Base-by-base conservation (phyloP, 2,113 vertebrate genomes). In the Aramus guarauna region DNA sequence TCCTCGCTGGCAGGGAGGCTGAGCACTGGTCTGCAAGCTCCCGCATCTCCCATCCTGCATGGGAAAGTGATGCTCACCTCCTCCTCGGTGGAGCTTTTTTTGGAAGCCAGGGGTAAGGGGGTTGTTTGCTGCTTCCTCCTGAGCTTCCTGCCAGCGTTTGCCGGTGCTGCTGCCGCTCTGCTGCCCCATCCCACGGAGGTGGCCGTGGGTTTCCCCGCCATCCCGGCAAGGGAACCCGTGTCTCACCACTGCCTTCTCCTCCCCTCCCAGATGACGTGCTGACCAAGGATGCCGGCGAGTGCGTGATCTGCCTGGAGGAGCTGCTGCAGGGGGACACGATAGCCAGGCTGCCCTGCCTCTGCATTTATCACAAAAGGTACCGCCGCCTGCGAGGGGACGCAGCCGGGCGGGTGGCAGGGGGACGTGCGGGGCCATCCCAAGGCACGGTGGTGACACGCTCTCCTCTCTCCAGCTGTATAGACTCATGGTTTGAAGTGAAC, bases 401-500 rank as follows among this genome's bases (percentile, higher is more conserved):
- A 16, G 55, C 64, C 12, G 4, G 36, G 14, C 0, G 2, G 47
- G 62, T 34, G 78, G 78, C 53, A 32, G 32, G 55, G 85, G 55
- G 24, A 52, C 64, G n/a, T 59, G 17, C 0, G 0, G 52, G 78
- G 48, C 43, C 52, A 21, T 26, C 68, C 55, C 6, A 1, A 37
- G 24, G 41, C 41, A 2, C 1, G 0, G 48, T 43, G 63, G 58
- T 93, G 81, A 95, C 26, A 0, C 1, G 1, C 52, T 77, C 37
- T 94, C 15, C 64, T 94, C 86, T 86, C 68, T 15, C 17, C 89
- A 99, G 99, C 98, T 99, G 99, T 99, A 99, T 99, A 99, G 99
- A 99, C 98, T 99, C 99, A 9, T 99, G 99, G 99, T 99, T 99
- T 98, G 99, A 99, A 98, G 99, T 99, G 98, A 99, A 99, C 98